A percentile compares a stretch with the other conserved stretches of the same genome.
phyloP scores from a whole-genome alignment of 2,797 vertebrate genomes.

The Heteromormyrus szaboi region DNA sequence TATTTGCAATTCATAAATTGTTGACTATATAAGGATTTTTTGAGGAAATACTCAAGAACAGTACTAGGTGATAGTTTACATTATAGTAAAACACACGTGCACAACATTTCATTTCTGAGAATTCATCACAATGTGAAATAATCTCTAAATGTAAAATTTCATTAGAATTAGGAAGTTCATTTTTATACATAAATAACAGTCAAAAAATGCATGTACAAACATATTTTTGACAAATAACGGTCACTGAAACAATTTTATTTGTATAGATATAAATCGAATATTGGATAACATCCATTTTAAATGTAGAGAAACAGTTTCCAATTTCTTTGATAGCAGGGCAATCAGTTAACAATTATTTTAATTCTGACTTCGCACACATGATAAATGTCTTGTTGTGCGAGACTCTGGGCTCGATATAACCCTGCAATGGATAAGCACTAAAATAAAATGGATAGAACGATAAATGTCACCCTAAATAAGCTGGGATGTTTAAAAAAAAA shows the following conservation, averaged over 20 bases:
- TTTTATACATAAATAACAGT: not conserved
- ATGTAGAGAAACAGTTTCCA: not conserved
- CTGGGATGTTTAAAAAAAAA: conserved; percentile 5
- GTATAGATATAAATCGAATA: not conserved
- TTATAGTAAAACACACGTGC: not conserved
- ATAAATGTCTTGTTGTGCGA: not conserved
- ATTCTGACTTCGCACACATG: not conserved
- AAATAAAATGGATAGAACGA: not conserved
- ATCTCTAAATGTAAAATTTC: not conserved
- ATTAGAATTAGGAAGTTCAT: not conserved
- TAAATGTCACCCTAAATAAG: not conserved
- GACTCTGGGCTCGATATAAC: not conserved
- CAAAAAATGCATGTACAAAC: not conserved
- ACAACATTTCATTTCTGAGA: not conserved
- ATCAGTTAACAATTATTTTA: not conserved
- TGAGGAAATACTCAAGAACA: not conserved
- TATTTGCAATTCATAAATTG: not conserved
- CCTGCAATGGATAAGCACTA: not conserved
- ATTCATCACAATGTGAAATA: not conserved
- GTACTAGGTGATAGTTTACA: not conserved
- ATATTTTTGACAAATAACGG: not conserved
- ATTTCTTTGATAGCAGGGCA: not conserved
- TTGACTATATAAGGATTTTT: not conserved
- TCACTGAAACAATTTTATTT: not conserved
- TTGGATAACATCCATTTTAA: not conserved